Evolutionary conservation across 2,888 invertebrate species (phyloP).

Genomic region (Phlogophora meticulosa): DNA sequence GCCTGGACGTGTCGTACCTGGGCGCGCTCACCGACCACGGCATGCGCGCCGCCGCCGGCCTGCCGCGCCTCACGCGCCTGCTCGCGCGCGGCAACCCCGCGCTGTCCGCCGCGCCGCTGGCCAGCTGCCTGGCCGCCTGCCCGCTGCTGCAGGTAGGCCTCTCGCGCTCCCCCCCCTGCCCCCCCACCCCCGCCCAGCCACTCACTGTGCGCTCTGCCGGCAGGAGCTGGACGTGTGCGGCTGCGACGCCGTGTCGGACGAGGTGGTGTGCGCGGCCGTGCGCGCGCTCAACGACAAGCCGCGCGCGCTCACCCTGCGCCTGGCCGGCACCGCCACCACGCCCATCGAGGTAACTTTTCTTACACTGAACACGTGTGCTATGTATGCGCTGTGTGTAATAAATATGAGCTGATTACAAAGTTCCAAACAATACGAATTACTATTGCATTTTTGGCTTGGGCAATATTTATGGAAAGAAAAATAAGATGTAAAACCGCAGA

Average conservation of each 20-base stretch:
- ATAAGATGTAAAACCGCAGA: no score
- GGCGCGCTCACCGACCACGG: slow-evolving; percentile 76
- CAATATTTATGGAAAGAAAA: neutral
- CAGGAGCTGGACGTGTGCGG: slow-evolving; percentile 85
- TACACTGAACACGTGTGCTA: no score
- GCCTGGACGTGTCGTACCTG: slow-evolving; percentile 84
- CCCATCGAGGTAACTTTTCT: slow-evolving; percentile 43
- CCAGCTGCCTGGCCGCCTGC: slow-evolving; percentile 72
- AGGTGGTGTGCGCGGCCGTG: slow-evolving; percentile 73
- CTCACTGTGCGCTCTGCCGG: neutral
- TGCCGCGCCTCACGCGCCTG: slow-evolving; percentile 67
- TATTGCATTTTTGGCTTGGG: neutral
- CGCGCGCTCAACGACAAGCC: slow-evolving; percentile 72
- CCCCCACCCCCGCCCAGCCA: no score
- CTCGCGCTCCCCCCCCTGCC: no score
- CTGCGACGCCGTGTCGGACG: slow-evolving; percentile 80
- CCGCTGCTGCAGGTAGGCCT: slow-evolving; percentile 72
- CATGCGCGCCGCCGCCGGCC: slow-evolving; percentile 62
- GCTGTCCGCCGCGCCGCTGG: slow-evolving; percentile 75
- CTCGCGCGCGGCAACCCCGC: slow-evolving; percentile 78
- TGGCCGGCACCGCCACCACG: slow-evolving; percentile 79
- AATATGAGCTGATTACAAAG: neutral
- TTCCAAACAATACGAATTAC: neutral
- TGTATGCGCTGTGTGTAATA: no score
- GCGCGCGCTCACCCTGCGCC: slow-evolving; percentile 73